Percentiles rank a stretch among this genome's conserved stretches.
phyloP scores from a whole-genome alignment of 1,140 invertebrate species.

The Drosophila murphyi region DNA sequence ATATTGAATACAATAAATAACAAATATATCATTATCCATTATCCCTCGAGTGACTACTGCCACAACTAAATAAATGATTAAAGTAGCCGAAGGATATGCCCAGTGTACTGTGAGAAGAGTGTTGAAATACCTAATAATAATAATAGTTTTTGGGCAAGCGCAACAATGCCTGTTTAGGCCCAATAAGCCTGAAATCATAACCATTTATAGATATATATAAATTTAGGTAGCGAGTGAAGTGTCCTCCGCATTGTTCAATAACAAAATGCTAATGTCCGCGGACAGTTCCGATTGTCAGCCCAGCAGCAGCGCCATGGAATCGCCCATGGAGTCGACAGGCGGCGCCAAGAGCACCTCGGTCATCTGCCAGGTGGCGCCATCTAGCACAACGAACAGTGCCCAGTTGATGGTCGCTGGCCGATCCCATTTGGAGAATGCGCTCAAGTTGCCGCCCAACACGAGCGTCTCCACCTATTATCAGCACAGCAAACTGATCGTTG shows the following conservation, averaged over 20 bases:
- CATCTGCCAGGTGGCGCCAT: constrained; percentile 51
- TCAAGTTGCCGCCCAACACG: constrained; percentile 78
- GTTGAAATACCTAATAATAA: neutral
- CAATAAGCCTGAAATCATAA: constrained; percentile 3
- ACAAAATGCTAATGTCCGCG: constrained; percentile 84
- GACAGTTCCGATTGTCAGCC: constrained; percentile 82
- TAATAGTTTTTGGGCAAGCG: constrained; percentile 8
- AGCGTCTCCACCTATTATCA: constrained; percentile 82
- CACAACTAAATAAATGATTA: neutral
- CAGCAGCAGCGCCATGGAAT: constrained; percentile 55
- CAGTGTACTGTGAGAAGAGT: constrained; percentile 11
- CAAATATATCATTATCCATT: neutral
- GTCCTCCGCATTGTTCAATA: neutral
- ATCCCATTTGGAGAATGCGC: constrained; percentile 77
- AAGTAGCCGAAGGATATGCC: constrained; percentile 25
- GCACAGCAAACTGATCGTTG: constrained; percentile 71
- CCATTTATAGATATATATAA: neutral
- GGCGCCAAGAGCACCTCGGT: constrained; percentile 72
- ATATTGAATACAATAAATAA: neutral
- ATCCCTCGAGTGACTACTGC: constrained; percentile 4
- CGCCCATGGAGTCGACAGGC: constrained; percentile 24
- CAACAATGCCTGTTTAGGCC: constrained; percentile 44
- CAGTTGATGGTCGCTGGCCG: constrained; percentile 59
- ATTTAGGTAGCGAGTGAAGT: constrained; percentile 1
- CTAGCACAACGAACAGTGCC: constrained; percentile 38